phyloP scores from a whole-genome alignment of 2,113 vertebrate species.

The Campylorhamphus procurvoides region DNA sequence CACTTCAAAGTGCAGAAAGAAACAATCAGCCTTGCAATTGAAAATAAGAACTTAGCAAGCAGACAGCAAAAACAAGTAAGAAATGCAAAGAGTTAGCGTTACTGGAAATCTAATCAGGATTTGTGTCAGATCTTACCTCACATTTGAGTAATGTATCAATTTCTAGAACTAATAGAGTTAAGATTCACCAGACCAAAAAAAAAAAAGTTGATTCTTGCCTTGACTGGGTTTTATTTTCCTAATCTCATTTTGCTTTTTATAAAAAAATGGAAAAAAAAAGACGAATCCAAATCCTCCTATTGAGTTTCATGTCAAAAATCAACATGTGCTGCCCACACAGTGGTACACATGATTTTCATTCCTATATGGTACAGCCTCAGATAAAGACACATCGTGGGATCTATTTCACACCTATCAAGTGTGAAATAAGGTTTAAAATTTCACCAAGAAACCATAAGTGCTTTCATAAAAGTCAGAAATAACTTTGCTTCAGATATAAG shows the following conservation, averaged over 20 bases:
- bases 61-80: neutral
- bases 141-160: neutral
- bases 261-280: neutral
- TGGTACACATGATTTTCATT: neutral
- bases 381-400: neutral
- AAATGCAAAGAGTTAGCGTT: neutral
- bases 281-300: neutral
- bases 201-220: neutral
- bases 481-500: neutral
- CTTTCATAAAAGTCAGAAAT: neutral
- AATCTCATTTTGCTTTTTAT: neutral
- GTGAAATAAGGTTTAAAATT: neutral
- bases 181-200: neutral
- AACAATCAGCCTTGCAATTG: neutral
- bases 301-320: neutral
- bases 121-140: neutral
- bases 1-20: slow-evolving; percentile 30
- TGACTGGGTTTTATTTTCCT: neutral
- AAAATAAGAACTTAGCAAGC: neutral
- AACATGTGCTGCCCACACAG: neutral
- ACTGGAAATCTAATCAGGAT: neutral
- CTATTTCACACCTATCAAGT: neutral
- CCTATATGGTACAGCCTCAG: neutral
- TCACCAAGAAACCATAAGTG: neutral
- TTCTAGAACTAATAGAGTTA: neutral